Conservation (phyloP, 2,797 vertebrate species). For the Alouatta caraya region DNA sequence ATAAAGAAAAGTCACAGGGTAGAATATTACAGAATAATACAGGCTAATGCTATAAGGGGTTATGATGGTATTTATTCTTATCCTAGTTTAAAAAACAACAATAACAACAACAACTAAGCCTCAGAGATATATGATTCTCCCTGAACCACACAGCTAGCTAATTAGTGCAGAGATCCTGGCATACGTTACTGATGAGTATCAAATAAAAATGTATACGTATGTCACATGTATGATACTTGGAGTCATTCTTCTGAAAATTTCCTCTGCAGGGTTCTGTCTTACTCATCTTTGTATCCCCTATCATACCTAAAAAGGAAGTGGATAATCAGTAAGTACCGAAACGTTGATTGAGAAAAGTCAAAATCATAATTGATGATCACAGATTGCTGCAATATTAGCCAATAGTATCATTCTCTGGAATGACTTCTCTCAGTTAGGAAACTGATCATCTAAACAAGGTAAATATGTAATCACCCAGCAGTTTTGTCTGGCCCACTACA, state of each 20-base stretch:
- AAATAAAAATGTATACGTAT: not conserved
- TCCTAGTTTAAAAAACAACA: not conserved
- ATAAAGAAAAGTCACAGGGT: not conserved
- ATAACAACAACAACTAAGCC: not conserved
- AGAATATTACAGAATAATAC: not conserved
- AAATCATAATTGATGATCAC: conserved; percentile 44
- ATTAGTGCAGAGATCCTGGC: not conserved
- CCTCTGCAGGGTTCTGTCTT: not conserved
- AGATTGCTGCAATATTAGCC: conserved; percentile 39
- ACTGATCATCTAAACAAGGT: conserved; percentile 54
- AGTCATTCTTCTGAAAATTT: not conserved
- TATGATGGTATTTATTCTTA: not conserved
- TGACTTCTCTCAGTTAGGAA: conserved; percentile 49
- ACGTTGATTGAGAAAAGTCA: not conserved
- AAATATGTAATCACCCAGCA: not conserved
- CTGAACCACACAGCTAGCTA: not conserved
- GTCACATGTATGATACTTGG: not conserved
- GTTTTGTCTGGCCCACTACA: not conserved
- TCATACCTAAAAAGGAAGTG: not conserved
- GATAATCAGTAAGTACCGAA: not conserved
- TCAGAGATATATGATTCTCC: not conserved
- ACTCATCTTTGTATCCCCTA: not conserved
- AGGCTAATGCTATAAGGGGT: too few relatives aligned
- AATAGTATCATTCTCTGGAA: conserved; percentile 27
- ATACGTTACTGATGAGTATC: not conserved